Percentiles rank a stretch among this genome's conserved stretches.
phyloP scores from a whole-genome alignment of 2,888 invertebrate species.

The Ditylenchus weischeri region DNA sequence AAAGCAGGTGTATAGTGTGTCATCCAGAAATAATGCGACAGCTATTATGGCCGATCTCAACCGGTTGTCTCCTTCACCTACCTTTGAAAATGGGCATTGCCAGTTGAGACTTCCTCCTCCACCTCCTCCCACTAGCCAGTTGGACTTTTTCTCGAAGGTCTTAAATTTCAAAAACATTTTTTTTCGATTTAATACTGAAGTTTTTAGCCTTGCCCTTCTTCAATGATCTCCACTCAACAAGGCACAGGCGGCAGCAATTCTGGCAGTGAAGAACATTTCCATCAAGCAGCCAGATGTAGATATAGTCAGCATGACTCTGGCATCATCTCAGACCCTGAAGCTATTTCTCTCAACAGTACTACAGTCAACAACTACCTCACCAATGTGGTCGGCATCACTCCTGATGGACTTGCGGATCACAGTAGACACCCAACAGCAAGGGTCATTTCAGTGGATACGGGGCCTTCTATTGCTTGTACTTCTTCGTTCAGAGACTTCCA shows the following conservation, averaged over 20 bases:
- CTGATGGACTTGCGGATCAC: background rate
- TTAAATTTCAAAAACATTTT: background rate
- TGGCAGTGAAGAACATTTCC: background rate
- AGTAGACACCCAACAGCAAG: background rate
- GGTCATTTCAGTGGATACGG: background rate
- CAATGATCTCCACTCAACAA: background rate
- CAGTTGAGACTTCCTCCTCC: constrained; percentile 11
- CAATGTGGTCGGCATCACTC: background rate
- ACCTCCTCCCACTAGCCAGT: background rate
- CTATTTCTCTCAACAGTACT: background rate
- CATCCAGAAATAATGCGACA: background rate
- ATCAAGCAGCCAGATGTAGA: background rate
- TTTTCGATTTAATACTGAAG: background rate
- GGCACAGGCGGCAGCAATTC: background rate
- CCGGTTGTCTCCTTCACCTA: constrained; percentile 1
- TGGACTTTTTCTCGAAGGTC: too few species aligned
- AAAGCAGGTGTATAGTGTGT: constrained; percentile 13
- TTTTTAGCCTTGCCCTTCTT: constrained; percentile 1
- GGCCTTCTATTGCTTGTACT: background rate
- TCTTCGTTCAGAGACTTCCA: too few species aligned
- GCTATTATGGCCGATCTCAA: constrained; percentile 5
- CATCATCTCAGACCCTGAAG: background rate
- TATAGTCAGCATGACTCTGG: background rate
- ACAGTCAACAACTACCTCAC: background rate
- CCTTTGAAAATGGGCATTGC: background rate